These are phyloP conservation scores for Rhopilema esculentum DNA, from an alignment of 30 jellyfish, hydroid and myxozoan species.

Conservation along the genomic window DNA sequence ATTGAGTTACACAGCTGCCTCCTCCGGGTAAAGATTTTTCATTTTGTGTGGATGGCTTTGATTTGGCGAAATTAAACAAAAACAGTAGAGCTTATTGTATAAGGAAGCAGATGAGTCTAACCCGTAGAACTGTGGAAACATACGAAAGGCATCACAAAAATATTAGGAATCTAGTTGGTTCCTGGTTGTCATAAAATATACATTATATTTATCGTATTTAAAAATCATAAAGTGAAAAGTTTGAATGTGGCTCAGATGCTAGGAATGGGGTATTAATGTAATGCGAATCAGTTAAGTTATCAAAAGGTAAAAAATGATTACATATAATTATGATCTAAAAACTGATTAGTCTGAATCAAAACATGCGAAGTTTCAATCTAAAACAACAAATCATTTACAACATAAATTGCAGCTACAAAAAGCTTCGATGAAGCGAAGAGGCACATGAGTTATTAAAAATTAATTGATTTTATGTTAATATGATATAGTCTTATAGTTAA, in stretches of 20 bases:
- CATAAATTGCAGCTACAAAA: slow-evolving; percentile 50
- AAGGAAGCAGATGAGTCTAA: too few relatives aligned
- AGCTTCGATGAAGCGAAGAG: slow-evolving; percentile 18
- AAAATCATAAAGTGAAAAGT: neutral
- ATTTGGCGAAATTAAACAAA: too few relatives aligned
- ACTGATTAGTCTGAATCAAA: slow-evolving; percentile 10
- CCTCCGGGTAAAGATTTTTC: too few relatives aligned
- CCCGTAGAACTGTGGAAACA: too few relatives aligned
- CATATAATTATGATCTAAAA: slow-evolving; percentile 18
- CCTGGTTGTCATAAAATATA: too few relatives aligned
- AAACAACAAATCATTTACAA: slow-evolving; percentile 33
- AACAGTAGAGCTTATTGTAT: too few relatives aligned
- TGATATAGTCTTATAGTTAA: neutral
- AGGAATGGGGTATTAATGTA: neutral
- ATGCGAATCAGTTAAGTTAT: slow-evolving; percentile 8
- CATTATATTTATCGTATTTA: too few relatives aligned
- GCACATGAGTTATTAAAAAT: neutral
- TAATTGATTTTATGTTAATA: neutral
- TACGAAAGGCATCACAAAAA: too few relatives aligned
- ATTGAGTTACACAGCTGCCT: too few relatives aligned
- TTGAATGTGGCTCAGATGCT: neutral
- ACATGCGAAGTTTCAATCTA: slow-evolving; percentile 5
- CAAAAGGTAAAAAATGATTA: slow-evolving; percentile 35
- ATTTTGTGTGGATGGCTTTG: too few relatives aligned
- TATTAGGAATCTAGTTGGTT: too few relatives aligned